These are phyloP conservation scores for Diaperis boleti DNA, from an alignment of 2,888 invertebrate species.

Conservation along the genomic window DNA sequence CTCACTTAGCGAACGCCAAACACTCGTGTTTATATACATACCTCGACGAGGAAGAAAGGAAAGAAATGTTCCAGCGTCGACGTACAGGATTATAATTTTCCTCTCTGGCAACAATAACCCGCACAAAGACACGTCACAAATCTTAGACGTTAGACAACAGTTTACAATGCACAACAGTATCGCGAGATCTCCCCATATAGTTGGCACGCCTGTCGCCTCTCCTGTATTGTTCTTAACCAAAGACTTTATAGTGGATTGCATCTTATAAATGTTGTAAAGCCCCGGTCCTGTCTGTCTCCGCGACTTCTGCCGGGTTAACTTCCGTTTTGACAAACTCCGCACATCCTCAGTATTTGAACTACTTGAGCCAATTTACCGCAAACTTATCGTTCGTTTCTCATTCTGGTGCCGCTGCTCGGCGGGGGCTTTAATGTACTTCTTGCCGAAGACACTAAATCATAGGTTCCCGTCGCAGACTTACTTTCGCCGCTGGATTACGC, in stretches of 20 bases:
- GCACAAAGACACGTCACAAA: slow-evolving; percentile 62
- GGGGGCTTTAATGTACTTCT: slow-evolving; percentile 23
- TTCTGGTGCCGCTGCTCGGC: slow-evolving; percentile 16
- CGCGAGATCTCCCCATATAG: slow-evolving; percentile 59
- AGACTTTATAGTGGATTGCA: slow-evolving; percentile 65
- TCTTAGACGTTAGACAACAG: slow-evolving; percentile 62
- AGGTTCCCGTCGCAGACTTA: slow-evolving; percentile 7
- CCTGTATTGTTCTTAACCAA: slow-evolving; percentile 64
- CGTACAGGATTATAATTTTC: slow-evolving; percentile 48
- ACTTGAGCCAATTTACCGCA: slow-evolving; percentile 62
- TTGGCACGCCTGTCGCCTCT: slow-evolving; percentile 59
- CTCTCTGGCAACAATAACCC: slow-evolving; percentile 55
- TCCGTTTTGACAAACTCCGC: slow-evolving; percentile 64
- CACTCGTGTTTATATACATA: slow-evolving; percentile 28
- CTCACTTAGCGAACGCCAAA: slow-evolving; percentile 43
- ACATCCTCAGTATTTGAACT: slow-evolving; percentile 60
- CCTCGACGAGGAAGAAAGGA: slow-evolving; percentile 13
- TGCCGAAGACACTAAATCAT: slow-evolving; percentile 21
- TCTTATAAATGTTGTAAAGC: slow-evolving; percentile 65
- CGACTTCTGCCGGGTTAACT: slow-evolving; percentile 60
- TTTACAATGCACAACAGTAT: slow-evolving; percentile 59
- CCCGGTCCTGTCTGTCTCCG: slow-evolving; percentile 50
- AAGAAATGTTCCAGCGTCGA: slow-evolving; percentile 10
- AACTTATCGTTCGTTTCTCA: slow-evolving; percentile 42
- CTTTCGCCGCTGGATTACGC: slow-evolving; percentile 27